Conservation (phyloP, 1,140 invertebrate species). For the Drosophila arawakana region DNA sequence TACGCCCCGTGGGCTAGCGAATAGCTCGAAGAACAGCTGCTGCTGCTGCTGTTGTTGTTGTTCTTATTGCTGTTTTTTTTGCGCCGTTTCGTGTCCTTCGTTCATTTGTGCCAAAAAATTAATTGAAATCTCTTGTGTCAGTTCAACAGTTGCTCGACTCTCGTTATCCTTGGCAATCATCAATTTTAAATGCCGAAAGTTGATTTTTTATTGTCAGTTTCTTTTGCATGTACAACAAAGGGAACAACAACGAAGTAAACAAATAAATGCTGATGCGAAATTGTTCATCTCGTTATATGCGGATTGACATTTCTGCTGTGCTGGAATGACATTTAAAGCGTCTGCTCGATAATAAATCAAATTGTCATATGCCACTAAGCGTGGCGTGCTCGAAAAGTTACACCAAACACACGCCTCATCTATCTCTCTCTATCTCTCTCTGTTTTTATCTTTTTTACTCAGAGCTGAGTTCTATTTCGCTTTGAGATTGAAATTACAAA, state of each 20-base stretch:
- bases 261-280: constrained; percentile 60
- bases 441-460: not conserved
- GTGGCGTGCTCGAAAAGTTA: constrained; percentile 61
- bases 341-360: constrained; percentile 77
- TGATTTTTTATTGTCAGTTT: constrained; percentile 29
- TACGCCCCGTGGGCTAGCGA: constrained; percentile 61
- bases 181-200: constrained; percentile 64
- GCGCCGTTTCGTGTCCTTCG: constrained; percentile 34
- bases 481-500: constrained; percentile 63
- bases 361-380: constrained; percentile 61
- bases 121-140: constrained; percentile 72
- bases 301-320: constrained; percentile 67
- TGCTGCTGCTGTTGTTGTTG: not conserved
- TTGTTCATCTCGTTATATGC: constrained; percentile 61
- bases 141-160: constrained; percentile 20
- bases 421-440: constrained; percentile 1
- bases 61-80: not conserved
- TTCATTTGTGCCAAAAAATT: constrained; percentile 75
- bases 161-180: constrained; percentile 56
- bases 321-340: constrained; percentile 74
- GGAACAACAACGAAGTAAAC: constrained; percentile 10
- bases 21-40: constrained; percentile 11
- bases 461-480: constrained; percentile 55
- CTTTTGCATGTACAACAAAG: constrained; percentile 15
- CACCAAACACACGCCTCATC: constrained; percentile 29